Conservation (phyloP, 1,140 invertebrate species). For the Drosophila willistoni region DNA sequence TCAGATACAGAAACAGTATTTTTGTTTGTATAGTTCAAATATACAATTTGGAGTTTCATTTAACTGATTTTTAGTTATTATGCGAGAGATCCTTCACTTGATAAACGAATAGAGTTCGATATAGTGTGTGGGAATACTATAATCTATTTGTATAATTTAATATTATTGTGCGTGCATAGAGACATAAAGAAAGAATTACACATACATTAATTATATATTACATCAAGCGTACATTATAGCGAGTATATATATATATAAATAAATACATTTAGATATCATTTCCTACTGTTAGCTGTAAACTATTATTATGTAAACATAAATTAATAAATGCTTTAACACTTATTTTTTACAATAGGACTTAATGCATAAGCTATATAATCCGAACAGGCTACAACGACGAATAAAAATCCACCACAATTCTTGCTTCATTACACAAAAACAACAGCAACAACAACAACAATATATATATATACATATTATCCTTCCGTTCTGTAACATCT, state of each 20-base stretch:
- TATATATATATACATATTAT: too few relatives aligned
- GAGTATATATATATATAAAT: constrained; percentile 39
- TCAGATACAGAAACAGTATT: constrained; percentile 58
- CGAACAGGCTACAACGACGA: constrained; percentile 5
- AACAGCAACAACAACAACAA: not conserved
- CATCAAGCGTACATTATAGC: constrained; percentile 33
- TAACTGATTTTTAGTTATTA: constrained; percentile 41
- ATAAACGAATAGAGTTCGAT: constrained; percentile 66
- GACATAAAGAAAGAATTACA: constrained; percentile 27
- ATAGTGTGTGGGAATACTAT: constrained; percentile 23
- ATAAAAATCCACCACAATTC: not conserved
- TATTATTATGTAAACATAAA: constrained; percentile 62
- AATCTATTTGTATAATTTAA: constrained; percentile 21
- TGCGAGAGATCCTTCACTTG: constrained; percentile 35
- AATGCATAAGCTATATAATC: not conserved
- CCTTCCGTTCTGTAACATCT: too few relatives aligned
- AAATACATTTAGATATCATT: constrained; percentile 77
- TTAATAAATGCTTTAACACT: constrained; percentile 78
- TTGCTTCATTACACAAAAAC: not conserved
- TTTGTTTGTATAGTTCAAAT: constrained; percentile 78
- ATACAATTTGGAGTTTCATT: constrained; percentile 70
- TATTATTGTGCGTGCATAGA: constrained; percentile 53
- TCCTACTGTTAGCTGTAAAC: constrained; percentile 81
- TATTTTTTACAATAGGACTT: constrained; percentile 34
- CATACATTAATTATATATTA: constrained; percentile 1